Percentiles rank a stretch among this genome's conserved stretches.
These are phyloP conservation scores for Pseudobourletiella spinata DNA, from an alignment of 1,140 invertebrate species.

Conservation along the genomic window DNA sequence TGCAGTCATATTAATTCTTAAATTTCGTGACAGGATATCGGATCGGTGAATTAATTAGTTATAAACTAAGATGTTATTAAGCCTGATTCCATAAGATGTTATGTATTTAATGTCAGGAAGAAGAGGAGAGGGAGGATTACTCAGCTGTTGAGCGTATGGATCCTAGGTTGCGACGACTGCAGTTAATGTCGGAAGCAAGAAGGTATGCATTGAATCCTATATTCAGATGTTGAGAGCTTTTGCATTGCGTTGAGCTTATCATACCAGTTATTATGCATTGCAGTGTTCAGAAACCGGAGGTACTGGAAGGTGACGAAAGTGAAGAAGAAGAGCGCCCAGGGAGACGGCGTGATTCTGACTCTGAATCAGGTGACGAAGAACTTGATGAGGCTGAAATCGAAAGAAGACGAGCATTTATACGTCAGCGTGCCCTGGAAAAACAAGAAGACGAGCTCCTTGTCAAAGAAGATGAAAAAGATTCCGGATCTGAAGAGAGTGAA, in stretches of 20 bases:
- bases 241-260: too few species aligned
- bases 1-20: background rate
- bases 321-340: constrained; percentile 42
- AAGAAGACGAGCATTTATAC: constrained; percentile 53
- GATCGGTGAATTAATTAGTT: too few species aligned
- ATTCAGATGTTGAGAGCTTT: background rate
- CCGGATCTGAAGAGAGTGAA: constrained; percentile 64
- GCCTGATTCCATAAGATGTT: too few species aligned
- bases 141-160: constrained; percentile 48
- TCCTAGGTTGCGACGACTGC: constrained; percentile 59
- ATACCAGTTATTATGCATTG: too few species aligned
- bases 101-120: background rate
- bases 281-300: constrained; percentile 60
- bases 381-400: constrained; percentile 76
- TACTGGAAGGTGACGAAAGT: constrained; percentile 54
- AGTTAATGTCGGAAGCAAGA: constrained; percentile 41
- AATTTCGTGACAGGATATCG: background rate
- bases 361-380: constrained; percentile 52
- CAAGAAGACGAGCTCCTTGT: constrained; percentile 53
- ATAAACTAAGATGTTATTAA: too few species aligned
- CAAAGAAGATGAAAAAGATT: constrained; percentile 58
- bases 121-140: constrained; percentile 9
- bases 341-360: constrained; percentile 37
- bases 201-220: constrained; percentile 46
- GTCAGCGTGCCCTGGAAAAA: constrained; percentile 57